These are phyloP conservation scores for Lasaia peninsularis DNA, from an alignment of 1,140 invertebrate species.

Conservation along the genomic window DNA sequence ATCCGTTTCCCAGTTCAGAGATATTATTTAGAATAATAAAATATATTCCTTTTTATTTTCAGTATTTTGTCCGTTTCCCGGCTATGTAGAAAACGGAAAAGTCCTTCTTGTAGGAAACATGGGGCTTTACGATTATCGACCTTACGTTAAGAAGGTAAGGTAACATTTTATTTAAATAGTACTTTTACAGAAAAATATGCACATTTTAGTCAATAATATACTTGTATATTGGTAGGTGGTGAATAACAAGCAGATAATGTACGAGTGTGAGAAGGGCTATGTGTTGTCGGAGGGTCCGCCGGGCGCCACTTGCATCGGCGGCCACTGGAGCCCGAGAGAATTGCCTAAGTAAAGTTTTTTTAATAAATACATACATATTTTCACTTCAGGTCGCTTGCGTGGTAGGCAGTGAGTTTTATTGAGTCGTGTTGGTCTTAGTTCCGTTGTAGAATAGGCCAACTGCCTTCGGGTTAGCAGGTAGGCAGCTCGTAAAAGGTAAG, in stretches of 20 bases:
- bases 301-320: slow-evolving; percentile 94
- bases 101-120: slow-evolving; percentile 86
- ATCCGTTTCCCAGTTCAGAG: no score
- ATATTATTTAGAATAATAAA: no score
- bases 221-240: slow-evolving; percentile 73
- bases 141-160: slow-evolving; percentile 93
- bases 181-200: no score
- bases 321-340: slow-evolving; percentile 90
- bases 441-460: no score
- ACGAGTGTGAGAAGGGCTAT: slow-evolving; percentile 95
- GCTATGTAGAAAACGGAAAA: slow-evolving; percentile 92
- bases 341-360: slow-evolving; percentile 85
- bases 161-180: no score
- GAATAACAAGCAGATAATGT: slow-evolving; percentile 98
- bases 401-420: no score
- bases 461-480: no score
- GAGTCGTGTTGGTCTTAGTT: no score
- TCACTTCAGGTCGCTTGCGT: no score
- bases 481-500: no score
- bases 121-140: slow-evolving; percentile 95
- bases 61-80: slow-evolving; percentile 97
- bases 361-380: slow-evolving; percentile 8
- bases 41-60: slow-evolving; percentile 34
- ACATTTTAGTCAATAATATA: slow-evolving; percentile 64
- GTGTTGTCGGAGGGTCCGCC: slow-evolving; percentile 91